Evolutionary conservation across 2,113 vertebrate species (phyloP).

Genomic region (Ctenodactylus gundi): DNA sequence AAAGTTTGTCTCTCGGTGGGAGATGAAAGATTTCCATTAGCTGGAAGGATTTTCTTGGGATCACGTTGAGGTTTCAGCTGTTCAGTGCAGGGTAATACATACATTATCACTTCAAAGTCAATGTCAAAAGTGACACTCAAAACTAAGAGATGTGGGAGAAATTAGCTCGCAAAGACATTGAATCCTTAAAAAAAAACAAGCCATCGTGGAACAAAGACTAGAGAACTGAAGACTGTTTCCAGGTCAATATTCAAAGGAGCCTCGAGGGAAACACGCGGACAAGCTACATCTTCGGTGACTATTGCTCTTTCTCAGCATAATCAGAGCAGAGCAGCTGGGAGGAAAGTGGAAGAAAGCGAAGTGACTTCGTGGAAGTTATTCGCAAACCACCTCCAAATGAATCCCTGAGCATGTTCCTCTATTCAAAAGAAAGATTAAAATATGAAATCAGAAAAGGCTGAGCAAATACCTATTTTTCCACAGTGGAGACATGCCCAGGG

Average conservation of each 20-base stretch:
- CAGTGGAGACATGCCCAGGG: neutral
- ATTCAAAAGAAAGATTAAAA: neutral
- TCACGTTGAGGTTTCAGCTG: neutral
- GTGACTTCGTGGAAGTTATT: fast-evolving
- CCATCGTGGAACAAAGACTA: neutral
- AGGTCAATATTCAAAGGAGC: neutral
- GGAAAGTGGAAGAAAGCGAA: no score
- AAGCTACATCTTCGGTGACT: fast-evolving
- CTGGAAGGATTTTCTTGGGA: neutral
- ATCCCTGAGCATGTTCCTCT: neutral
- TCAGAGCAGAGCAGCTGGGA: no score
- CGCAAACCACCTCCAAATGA: no score
- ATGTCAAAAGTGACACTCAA: neutral
- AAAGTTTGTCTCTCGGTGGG: neutral
- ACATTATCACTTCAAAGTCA: neutral
- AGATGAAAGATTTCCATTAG: neutral
- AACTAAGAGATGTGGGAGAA: neutral
- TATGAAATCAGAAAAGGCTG: neutral
- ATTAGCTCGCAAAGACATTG: neutral
- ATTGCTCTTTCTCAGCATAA: neutral
- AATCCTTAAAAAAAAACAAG: neutral
- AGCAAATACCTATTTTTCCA: neutral
- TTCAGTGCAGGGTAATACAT: fast-evolving
- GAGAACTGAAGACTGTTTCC: neutral
- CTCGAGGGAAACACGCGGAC: fast-evolving